Evolutionary conservation across 2,113 vertebrate species (phyloP).

Genomic region (Urocitellus parryii): DNA sequence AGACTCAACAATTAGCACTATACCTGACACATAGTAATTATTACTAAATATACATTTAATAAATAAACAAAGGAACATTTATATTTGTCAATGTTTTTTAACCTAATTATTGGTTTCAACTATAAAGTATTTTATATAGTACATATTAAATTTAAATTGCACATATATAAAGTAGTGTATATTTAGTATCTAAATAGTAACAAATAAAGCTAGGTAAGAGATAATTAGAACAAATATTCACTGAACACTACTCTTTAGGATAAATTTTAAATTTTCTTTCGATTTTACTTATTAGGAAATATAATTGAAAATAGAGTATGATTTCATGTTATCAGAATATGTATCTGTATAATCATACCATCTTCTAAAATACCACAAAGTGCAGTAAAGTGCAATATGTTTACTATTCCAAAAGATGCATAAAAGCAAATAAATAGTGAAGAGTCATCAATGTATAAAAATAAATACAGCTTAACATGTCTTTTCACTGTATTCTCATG

Average conservation of each 20-base stretch:
- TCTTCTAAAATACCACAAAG: background rate
- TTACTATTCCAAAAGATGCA: background rate
- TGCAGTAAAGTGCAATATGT: background rate
- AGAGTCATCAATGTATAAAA: background rate
- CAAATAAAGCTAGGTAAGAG: background rate
- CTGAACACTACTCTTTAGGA: background rate
- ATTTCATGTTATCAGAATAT: background rate
- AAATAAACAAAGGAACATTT: background rate
- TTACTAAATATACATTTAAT: background rate
- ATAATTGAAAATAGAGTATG: background rate
- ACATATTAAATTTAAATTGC: too few relatives aligned
- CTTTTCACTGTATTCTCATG: background rate
- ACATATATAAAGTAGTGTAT: too few relatives aligned
- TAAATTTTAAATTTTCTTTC: background rate
- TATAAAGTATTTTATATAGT: background rate
- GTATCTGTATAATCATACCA: background rate
- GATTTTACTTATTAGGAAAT: background rate
- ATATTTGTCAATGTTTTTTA: background rate
- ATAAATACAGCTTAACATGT: background rate
- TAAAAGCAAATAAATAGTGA: background rate
- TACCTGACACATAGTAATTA: background rate
- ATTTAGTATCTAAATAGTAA: background rate
- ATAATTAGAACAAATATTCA: background rate
- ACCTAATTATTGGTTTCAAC: background rate
- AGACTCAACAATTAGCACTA: background rate